These are phyloP conservation scores for Zaprionus bogoriensis DNA, from an alignment of 2,888 invertebrate species.

Conservation along the genomic window DNA sequence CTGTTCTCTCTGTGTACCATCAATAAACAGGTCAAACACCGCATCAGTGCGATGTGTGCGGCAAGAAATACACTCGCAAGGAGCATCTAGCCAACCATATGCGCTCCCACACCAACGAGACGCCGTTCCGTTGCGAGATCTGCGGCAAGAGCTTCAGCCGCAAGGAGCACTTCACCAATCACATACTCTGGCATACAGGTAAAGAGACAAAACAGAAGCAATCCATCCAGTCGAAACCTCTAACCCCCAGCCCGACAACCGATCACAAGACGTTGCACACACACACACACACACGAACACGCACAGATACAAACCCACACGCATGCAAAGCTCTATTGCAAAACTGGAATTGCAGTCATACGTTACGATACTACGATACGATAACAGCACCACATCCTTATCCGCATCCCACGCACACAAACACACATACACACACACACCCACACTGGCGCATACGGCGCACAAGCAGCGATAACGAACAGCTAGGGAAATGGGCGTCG, in stretches of 20 bases:
- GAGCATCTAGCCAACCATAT: constrained; percentile 94
- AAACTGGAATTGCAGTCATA: not conserved
- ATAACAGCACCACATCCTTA: not conserved
- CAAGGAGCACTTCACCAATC: constrained; percentile 95
- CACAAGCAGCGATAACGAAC: constrained; percentile 71
- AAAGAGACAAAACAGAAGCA: constrained; percentile 81
- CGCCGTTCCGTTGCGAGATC: constrained; percentile 93
- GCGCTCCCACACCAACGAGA: constrained; percentile 94
- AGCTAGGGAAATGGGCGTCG: constrained; percentile 9
- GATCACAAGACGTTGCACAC: constrained; percentile 16
- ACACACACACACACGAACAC: not conserved
- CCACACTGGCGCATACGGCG: constrained; percentile 24
- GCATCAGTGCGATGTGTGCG: constrained; percentile 93
- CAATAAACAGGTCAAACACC: constrained; percentile 89
- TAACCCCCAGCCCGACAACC: not conserved
- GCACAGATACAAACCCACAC: not conserved
- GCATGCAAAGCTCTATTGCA: not conserved
- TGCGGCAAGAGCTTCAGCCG: constrained; percentile 94
- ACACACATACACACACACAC: not conserved
- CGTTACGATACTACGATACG: not conserved
- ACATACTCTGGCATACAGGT: constrained; percentile 94
- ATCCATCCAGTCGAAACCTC: constrained; percentile 4
- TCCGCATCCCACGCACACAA: not conserved
- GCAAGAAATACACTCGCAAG: constrained; percentile 94
- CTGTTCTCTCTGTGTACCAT: constrained; percentile 33